Base-by-base conservation (phyloP, 2,113 vertebrate genomes). In the Phylloscopus whistleri region DNA sequence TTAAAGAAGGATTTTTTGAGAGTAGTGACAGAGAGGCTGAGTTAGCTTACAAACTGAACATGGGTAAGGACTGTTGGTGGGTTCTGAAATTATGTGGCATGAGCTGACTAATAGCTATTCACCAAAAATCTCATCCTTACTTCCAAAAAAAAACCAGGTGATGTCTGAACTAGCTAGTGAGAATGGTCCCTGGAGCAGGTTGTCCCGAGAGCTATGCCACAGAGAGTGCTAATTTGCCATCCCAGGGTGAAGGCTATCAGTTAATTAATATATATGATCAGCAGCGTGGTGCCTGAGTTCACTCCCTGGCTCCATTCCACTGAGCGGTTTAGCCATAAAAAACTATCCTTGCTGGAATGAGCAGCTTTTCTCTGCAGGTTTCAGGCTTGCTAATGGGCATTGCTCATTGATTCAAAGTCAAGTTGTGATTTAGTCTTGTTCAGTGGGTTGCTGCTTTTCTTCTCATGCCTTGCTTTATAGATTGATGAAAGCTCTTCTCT, bases 331-430 rank as follows among this genome's bases (percentile, higher is more conserved):
- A 86, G 76, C 63, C 55, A 70, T 77, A 59, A 90, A 63, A 56
- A 74, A 6, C 28, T 51, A 44, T 55, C 35, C 60, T 89, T 90
- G 43, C 55, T 48, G 80, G 59, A 74, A 33, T 9, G 39, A 89
- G 73, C 39, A 75, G 83, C 52, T 96, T 90, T 88, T 69, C 88
- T 90, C 92, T 67, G 63, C 79, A 77, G 92, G 79, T 39, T 88
- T 83, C 51, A 89, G 59, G 80, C 63, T 89, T 2, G 1, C 64
- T 89, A 81, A 63, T 67, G 68, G 76, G 35, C 48, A 74, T 15
- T 89, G 46, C 39, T 92, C 48, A 77, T 44, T 77, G 83, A 92
- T 78, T 56, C 76, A 77, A 75, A 89, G 68, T 60, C 83, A 81
- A 59, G 68, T 89, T 92, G 68, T 55, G 76, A 77, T 89, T 84